phyloP scores from a whole-genome alignment of 1,140 invertebrate genomes.

The Bathynomus jamesi region DNA sequence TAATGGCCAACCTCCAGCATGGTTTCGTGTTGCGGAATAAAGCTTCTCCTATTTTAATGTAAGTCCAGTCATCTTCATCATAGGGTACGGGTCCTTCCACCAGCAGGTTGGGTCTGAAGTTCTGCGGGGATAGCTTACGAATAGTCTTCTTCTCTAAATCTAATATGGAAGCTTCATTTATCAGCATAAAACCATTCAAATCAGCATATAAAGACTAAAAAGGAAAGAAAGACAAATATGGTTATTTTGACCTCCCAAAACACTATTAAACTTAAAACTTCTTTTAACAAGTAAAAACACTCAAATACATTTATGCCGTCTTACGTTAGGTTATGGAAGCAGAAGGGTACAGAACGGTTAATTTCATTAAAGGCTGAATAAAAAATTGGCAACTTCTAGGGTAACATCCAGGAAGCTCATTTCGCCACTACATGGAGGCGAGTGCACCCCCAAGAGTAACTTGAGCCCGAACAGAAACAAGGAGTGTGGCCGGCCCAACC shows the following conservation, averaged over 20 bases:
- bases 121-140: slow-evolving; percentile 43
- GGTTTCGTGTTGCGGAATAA: slow-evolving; percentile 57
- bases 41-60: slow-evolving; percentile 56
- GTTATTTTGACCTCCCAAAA: neutral
- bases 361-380: neutral
- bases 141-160: slow-evolving; percentile 10
- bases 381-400: neutral
- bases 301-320: neutral
- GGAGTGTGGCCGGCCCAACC: no score
- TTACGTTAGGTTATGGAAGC: neutral
- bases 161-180: slow-evolving; percentile 11
- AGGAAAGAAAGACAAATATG: neutral
- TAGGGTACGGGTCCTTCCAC: slow-evolving; percentile 54
- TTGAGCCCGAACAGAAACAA: neutral
- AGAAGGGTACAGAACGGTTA: neutral
- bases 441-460: neutral
- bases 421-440: neutral
- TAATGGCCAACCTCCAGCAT: slow-evolving; percentile 48
- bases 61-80: slow-evolving; percentile 61
- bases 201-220: slow-evolving; percentile 21
- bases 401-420: neutral
- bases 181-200: slow-evolving; percentile 7
- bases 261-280: neutral
- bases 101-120: slow-evolving; percentile 61
- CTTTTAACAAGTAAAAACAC: neutral